Conservation (phyloP, 2,888 invertebrate species). For the Kuschelorhynchus macadamiae region DNA sequence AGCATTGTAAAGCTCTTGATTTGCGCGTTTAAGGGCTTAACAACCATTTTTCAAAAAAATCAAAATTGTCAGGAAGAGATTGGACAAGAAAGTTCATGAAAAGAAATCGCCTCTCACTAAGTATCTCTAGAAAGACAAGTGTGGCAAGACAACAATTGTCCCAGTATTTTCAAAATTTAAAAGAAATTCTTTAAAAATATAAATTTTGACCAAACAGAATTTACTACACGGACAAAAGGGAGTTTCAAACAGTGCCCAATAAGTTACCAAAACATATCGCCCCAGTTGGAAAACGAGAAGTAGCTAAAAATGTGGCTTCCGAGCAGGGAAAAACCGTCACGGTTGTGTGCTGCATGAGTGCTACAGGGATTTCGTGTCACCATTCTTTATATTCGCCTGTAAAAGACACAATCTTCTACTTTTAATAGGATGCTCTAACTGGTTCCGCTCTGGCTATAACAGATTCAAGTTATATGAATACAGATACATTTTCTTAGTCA, state of each 20-base stretch:
- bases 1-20: constrained; percentile 31
- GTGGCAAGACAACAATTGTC: constrained; percentile 20
- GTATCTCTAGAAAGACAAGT: constrained; percentile 22
- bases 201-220: constrained; percentile 53
- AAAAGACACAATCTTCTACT: constrained; percentile 22
- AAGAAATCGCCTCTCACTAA: constrained; percentile 33
- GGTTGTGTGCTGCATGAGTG: constrained; percentile 26
- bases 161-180: constrained; percentile 39
- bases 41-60: too few species aligned
- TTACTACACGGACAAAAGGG: constrained; percentile 51
- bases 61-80: constrained; percentile 32
- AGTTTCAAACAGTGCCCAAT: constrained; percentile 1
- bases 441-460: constrained; percentile 7
- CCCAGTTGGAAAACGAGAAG: too few species aligned
- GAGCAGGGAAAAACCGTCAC: constrained; percentile 34
- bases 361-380: constrained; percentile 15
- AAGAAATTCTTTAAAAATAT: constrained; percentile 24
- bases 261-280: too few species aligned
- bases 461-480: constrained; percentile 12
- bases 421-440: constrained; percentile 22
- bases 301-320: too few species aligned
- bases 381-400: constrained; percentile 25
- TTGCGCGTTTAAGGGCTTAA: constrained; percentile 22
- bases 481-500: constrained; percentile 14
- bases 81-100: constrained; percentile 34